Conservation (phyloP, 2,797 vertebrate species). For the Acridotheres tristis region DNA sequence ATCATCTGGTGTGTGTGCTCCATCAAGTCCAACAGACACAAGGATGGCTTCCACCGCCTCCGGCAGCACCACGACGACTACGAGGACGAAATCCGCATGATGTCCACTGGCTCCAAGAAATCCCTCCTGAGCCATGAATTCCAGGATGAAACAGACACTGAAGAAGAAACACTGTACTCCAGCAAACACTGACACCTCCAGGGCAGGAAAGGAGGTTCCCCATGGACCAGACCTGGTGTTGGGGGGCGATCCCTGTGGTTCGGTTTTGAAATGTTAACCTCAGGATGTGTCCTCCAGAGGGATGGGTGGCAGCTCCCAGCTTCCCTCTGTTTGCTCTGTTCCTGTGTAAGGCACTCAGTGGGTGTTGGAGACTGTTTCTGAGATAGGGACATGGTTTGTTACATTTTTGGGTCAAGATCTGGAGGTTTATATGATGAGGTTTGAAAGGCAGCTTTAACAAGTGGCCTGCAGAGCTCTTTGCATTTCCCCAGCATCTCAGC, state of each 20-base stretch:
- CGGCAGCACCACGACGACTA: slow-evolving; percentile 95
- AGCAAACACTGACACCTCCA: slow-evolving; percentile 89
- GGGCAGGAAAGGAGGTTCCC: slow-evolving; percentile 28
- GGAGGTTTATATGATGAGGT: background rate
- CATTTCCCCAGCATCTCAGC: slow-evolving; percentile 50
- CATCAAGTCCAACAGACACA: slow-evolving; percentile 93
- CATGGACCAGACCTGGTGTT: slow-evolving; percentile 35
- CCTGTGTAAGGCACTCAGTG: slow-evolving; percentile 22
- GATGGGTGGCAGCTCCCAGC: slow-evolving; percentile 51
- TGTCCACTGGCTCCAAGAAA: slow-evolving; percentile 95
- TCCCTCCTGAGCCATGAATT: slow-evolving; percentile 94
- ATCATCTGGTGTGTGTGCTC: slow-evolving; percentile 99
- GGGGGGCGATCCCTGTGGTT: slow-evolving; percentile 16
- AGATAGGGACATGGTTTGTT: background rate
- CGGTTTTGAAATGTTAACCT: slow-evolving; percentile 57
- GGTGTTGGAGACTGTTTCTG: slow-evolving; percentile 43
- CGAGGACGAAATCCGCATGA: slow-evolving; percentile 93
- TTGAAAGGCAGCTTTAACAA: slow-evolving; percentile 7
- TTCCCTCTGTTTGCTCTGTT: slow-evolving; percentile 42
- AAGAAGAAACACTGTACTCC: slow-evolving; percentile 95
- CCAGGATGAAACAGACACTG: slow-evolving; percentile 98
- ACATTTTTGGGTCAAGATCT: slow-evolving; percentile 2
- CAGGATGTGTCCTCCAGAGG: slow-evolving; percentile 58
- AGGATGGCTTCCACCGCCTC: slow-evolving; percentile 96
- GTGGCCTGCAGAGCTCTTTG: background rate